Evolutionary conservation across 2,888 invertebrate species (phyloP).

Genomic region (Caenorhabditis zanzibari): DNA sequence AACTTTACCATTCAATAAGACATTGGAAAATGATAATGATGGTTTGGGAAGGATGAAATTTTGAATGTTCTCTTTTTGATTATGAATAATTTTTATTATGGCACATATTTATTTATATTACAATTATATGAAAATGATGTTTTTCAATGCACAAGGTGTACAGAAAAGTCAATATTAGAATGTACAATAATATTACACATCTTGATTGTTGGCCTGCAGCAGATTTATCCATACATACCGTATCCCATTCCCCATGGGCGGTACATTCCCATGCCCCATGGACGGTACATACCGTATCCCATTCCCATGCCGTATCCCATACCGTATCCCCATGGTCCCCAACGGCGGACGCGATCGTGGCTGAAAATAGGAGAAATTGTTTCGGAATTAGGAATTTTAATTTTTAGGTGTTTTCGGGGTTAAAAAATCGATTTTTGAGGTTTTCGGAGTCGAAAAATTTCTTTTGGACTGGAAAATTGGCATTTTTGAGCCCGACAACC

Average conservation of each 20-base stretch:
- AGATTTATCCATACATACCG: conserved; percentile 22
- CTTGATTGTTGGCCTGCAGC: too few species aligned
- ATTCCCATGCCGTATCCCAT: conserved; percentile 22
- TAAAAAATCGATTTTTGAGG: too few species aligned
- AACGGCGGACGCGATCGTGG: conserved; percentile 22
- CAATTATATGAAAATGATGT: too few species aligned
- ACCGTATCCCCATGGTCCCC: conserved; percentile 29
- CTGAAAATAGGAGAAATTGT: not conserved
- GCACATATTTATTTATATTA: not conserved
- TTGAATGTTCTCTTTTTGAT: conserved; percentile 6
- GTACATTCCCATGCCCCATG: conserved; percentile 11
- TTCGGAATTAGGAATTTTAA: too few species aligned
- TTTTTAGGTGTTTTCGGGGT: too few species aligned
- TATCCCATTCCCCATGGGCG: conserved; percentile 10
- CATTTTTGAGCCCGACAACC: too few species aligned
- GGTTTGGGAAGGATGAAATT: conserved; percentile 41
- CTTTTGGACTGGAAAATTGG: too few species aligned
- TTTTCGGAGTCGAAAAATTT: too few species aligned
- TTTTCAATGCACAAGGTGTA: too few species aligned
- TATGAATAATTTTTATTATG: not conserved
- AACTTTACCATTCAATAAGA: conserved; percentile 28
- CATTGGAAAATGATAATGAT: conserved; percentile 22
- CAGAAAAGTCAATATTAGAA: too few species aligned
- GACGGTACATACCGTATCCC: conserved; percentile 23
- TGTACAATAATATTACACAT: too few species aligned